Conservation (phyloP, 2,888 invertebrate genomes). For the Polyploca ridens region DNA sequence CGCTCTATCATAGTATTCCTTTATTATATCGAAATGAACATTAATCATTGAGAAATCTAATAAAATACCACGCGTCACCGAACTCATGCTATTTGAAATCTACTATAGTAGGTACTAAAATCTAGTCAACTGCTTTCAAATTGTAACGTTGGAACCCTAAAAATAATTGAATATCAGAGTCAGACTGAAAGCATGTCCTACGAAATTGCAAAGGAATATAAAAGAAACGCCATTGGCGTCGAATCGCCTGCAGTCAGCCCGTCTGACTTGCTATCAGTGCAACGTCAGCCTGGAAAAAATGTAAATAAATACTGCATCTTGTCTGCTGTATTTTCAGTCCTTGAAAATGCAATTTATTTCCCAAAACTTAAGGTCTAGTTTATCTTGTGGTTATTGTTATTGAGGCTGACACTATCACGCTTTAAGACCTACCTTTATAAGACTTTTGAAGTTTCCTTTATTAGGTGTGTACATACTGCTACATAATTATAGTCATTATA, state of each 20-base stretch:
- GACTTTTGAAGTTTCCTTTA: too few species aligned
- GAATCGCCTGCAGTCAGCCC: slow-evolving; percentile 7
- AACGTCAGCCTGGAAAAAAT: slow-evolving; percentile 13
- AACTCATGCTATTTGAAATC: too few species aligned
- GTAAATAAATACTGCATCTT: slow-evolving; percentile 2
- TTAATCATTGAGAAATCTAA: too few species aligned
- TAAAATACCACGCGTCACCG: too few species aligned
- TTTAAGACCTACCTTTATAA: too few species aligned
- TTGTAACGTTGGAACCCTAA: background rate
- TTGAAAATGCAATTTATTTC: background rate
- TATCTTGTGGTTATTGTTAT: too few species aligned
- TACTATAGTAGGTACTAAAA: too few species aligned
- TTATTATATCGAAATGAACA: too few species aligned
- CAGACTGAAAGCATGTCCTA: background rate
- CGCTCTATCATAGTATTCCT: too few species aligned
- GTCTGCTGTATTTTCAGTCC: background rate
- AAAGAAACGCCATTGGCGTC: background rate
- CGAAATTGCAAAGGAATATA: slow-evolving; percentile 3
- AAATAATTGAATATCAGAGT: background rate
- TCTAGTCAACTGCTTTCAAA: background rate
- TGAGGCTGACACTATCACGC: too few species aligned
- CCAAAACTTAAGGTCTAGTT: background rate
- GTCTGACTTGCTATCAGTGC: slow-evolving; percentile 18
- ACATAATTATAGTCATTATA: too few species aligned
- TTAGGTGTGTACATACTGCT: too few species aligned